These are phyloP conservation scores for Colaptes auratus DNA, from an alignment of 2,113 vertebrate species.

Conservation along the genomic window DNA sequence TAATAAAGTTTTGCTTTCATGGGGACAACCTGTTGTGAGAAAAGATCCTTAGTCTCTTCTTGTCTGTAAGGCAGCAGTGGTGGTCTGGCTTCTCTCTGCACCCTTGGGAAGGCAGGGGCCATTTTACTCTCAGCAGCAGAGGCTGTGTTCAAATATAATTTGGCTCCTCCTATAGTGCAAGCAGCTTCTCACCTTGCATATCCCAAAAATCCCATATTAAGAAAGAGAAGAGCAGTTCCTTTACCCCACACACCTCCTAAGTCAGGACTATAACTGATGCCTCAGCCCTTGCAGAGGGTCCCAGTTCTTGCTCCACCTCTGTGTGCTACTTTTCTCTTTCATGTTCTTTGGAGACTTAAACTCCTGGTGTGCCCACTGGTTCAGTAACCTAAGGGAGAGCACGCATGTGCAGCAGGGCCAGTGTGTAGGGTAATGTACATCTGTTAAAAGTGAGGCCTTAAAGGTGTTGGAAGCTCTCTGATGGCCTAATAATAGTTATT, in stretches of 20 bases:
- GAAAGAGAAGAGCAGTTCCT: background rate
- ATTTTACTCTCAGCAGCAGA: background rate
- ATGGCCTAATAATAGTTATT: slow-evolving; percentile 56
- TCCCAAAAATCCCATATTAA: rapidly evolving
- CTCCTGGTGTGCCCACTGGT: rapidly evolving
- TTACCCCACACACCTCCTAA: background rate
- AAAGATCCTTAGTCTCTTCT: background rate
- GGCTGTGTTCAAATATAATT: background rate
- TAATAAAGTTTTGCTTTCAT: background rate
- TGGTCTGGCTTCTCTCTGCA: background rate
- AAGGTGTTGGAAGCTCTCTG: slow-evolving; percentile 8
- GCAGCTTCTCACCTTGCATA: background rate
- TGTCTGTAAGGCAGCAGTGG: rapidly evolving
- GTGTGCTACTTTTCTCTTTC: background rate
- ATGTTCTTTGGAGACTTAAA: background rate
- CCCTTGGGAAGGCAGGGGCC: background rate
- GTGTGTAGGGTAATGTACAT: background rate
- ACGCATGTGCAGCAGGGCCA: background rate
- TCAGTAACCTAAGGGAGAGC: background rate
- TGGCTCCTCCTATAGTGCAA: background rate
- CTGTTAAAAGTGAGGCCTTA: background rate
- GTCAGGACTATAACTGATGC: background rate
- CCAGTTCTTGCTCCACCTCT: background rate
- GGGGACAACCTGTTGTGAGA: background rate
- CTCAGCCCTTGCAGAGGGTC: background rate